A percentile compares a stretch with the other conserved stretches of the same genome.
These are phyloP conservation scores for Trichosurus vulpecula DNA, from an alignment of 2,797 vertebrate species.

Conservation along the genomic window DNA sequence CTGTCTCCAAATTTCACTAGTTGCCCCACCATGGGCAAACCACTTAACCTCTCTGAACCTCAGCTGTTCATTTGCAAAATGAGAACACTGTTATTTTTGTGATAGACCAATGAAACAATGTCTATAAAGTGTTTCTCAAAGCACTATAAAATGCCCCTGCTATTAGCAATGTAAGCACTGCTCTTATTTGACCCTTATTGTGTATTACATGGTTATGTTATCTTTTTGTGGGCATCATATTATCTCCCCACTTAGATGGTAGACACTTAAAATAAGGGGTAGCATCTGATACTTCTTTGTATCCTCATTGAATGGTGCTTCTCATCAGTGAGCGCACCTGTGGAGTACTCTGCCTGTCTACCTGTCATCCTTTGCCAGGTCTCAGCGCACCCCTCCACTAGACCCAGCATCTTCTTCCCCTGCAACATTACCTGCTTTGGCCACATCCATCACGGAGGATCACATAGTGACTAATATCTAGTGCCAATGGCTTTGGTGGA, in stretches of 20 bases:
- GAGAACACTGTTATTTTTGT: neutral
- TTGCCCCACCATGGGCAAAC: neutral
- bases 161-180: neutral
- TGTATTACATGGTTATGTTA: neutral
- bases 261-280: neutral
- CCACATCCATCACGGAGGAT: neutral
- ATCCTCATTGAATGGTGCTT: neutral
- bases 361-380: neutral
- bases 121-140: neutral
- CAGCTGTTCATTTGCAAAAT: neutral
- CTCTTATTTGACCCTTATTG: neutral
- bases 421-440: neutral
- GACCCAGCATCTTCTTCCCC: neutral
- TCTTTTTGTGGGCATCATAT: neutral
- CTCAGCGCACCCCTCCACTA: neutral
- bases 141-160: neutral
- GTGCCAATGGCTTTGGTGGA: neutral
- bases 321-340: neutral
- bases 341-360: neutral
- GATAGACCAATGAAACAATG: neutral
- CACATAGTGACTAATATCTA: neutral
- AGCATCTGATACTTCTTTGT: neutral
- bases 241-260: neutral
- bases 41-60: neutral
- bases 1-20: neutral